Evolutionary conservation across 30 jellyfish, hydroid and myxozoan genomes (phyloP), one percentile per base, ranked within the genome.

Genomic region (Euphysa ruthae): DNA sequence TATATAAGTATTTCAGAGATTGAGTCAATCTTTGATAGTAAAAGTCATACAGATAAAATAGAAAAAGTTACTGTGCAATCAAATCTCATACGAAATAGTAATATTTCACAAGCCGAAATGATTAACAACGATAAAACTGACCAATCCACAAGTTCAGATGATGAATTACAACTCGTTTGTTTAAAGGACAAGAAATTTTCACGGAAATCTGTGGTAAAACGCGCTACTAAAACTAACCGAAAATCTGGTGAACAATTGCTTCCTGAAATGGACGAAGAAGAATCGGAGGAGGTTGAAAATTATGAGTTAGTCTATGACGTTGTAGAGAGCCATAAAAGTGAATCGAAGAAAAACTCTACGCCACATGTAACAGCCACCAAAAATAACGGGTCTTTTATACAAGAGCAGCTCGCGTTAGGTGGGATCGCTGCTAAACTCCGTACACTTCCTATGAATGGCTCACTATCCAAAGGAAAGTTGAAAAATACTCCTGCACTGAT

Each of bases 371-470:
- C 12, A 38, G 52, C 12, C n/a, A 38, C 12, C n/a, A n/a, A 38
- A 8, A 8, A n/a, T 38, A 38, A 8, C 12, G n/a, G 12, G 52
- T n/a, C 14, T 38, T 38, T 38, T 38, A 38, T 12, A 8, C 14
- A 38, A 38, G 52, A 38, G n/a, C 12, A 63, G 34, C 24, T 19
- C 6, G 10, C 77, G 15, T 31, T 63, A 14, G 33, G 24, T 15
- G 66, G 24, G 24, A 63, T 63, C 7, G 77, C 77, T 6, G 77
- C 69, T 4, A 63, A 63, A 31, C 1, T 63, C 32, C 42, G 63
- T 43, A 13, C 77, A 8, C 32, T 63, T 10, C 77, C 77, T 30
- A 63, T 13, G 32, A 63, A 63, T 3, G 77, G 77, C 4, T 24
- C 77, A 1, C 27, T 63, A 7, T 63, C 77, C 21, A 4, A 35